These are phyloP conservation scores for Meles meles DNA, from an alignment of 2,113 vertebrate species.

Conservation along the genomic window DNA sequence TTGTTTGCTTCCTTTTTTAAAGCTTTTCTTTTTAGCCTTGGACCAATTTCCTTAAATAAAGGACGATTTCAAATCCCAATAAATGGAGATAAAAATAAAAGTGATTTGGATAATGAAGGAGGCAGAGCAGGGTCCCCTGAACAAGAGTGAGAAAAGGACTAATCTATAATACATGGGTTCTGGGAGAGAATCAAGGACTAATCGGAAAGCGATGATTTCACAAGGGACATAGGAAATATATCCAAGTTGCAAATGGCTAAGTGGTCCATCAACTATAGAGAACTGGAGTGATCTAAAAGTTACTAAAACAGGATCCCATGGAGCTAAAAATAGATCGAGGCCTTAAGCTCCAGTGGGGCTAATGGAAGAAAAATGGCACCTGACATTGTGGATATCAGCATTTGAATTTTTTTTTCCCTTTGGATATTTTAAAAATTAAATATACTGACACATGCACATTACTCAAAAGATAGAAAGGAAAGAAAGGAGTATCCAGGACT, in stretches of 20 bases:
- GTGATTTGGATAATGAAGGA: neutral
- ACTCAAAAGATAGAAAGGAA: neutral
- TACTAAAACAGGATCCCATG: neutral
- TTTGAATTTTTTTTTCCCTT: too few relatives aligned
- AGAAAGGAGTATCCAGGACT: neutral
- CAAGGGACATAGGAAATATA: neutral
- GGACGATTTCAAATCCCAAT: neutral
- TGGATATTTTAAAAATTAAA: too few relatives aligned
- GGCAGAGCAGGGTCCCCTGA: neutral
- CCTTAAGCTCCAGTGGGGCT: neutral
- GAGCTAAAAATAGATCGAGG: neutral
- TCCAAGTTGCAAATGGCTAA: neutral
- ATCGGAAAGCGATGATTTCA: neutral
- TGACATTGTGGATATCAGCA: neutral
- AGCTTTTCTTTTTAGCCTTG: neutral
- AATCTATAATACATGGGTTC: neutral
- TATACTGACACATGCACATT: too few relatives aligned
- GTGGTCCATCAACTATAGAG: neutral
- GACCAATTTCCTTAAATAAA: neutral
- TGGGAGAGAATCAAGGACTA: neutral
- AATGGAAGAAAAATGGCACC: neutral
- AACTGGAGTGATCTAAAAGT: neutral
- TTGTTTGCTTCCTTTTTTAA: neutral
- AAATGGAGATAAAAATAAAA: neutral
- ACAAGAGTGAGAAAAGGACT: neutral